Percentiles rank a stretch among this genome's conserved stretches.
These are phyloP conservation scores for Caenorhabditis plicata DNA, from an alignment of 2,888 invertebrate genomes.

Conservation along the genomic window DNA sequence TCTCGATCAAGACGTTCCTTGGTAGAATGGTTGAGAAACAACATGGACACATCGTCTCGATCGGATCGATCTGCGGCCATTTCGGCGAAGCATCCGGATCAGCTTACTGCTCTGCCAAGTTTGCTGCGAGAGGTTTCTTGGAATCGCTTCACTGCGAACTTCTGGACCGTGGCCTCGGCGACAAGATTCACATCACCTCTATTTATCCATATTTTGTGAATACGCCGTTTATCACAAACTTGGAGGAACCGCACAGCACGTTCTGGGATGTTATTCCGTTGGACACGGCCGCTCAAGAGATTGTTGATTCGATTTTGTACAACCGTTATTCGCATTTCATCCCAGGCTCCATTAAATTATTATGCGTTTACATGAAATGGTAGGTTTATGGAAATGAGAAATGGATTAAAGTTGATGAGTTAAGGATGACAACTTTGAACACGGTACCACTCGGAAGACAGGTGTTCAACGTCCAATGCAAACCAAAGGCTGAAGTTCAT, in stretches of 20 bases:
- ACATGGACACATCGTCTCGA: constrained; percentile 29
- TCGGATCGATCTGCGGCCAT: constrained; percentile 38
- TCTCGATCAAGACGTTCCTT: constrained; percentile 29
- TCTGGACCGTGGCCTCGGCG: constrained; percentile 11
- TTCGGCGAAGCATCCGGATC: constrained; percentile 38
- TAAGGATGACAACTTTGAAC: constrained; percentile 22
- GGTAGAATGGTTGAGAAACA: constrained; percentile 27
- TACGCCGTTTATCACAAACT: constrained; percentile 18
- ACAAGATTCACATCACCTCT: constrained; percentile 17
- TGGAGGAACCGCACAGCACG: constrained; percentile 41
- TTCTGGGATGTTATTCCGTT: constrained; percentile 29
- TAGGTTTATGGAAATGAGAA: background rate
- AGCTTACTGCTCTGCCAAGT: constrained; percentile 39
- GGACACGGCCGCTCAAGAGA: constrained; percentile 16
- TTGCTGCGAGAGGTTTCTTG: constrained; percentile 34
- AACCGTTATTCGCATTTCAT: constrained; percentile 29
- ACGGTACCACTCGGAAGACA: constrained; percentile 18
- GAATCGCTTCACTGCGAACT: constrained; percentile 35
- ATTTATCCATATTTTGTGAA: constrained; percentile 39
- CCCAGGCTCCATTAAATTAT: constrained; percentile 22
- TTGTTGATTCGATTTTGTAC: constrained; percentile 32
- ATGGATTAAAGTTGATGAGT: too few relatives aligned
- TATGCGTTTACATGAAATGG: constrained; percentile 34
- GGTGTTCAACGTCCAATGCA: constrained; percentile 19
- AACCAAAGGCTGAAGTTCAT: constrained; percentile 4